Evolutionary conservation across 53 echinoderm and acorn worm species (phyloP), one percentile per base, ranked within the genome.

Genomic region (Hippasteria phrygiana): DNA sequence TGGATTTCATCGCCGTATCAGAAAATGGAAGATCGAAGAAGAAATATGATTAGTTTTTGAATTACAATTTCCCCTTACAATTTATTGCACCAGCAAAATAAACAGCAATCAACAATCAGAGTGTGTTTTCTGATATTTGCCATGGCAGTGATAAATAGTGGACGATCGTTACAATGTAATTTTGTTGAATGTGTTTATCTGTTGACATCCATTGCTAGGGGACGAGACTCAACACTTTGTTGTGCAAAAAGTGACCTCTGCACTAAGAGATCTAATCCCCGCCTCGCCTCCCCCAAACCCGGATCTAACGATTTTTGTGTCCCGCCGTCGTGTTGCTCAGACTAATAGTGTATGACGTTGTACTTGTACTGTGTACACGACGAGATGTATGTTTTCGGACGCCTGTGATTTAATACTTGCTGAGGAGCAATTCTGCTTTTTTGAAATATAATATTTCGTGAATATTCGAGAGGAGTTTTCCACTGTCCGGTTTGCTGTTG

Each of bases 181-280:
- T 0, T 1, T 31, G 4, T 3, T 5, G 43, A 42, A 42, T 9
- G 73, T 24, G 87, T 89, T n/a, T 71, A 56, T 80, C 37, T 90
- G 90, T 93, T 93, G 85, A 78, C 71, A 48, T 62, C 70, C 89
- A 83, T 94, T 78, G 72, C 94, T 92, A 94, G 92, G 94, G 27
- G 88, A 94, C 88, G 72, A 69, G 89, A 87, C 80, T 73, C 91
- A 59, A 87, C 55, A 35, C 73, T 35, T 89, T 92, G 78, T 70
- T 80, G 89, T 91, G 94, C 89, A 78, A 92, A 94, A 48, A 83
- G 33, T 41, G 48, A 11, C 33, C 55, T 55, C 1, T 12, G 1
- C 3, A 24, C 14, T 81, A 40, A 41, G 2, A 38, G 33, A 14
- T 74, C 47, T 47, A 47, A 22, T 45, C 46, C 11, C 47, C 47